Evolutionary conservation across 2,113 vertebrate species (phyloP).

Genomic region (Beaufortia kweichowensis): DNA sequence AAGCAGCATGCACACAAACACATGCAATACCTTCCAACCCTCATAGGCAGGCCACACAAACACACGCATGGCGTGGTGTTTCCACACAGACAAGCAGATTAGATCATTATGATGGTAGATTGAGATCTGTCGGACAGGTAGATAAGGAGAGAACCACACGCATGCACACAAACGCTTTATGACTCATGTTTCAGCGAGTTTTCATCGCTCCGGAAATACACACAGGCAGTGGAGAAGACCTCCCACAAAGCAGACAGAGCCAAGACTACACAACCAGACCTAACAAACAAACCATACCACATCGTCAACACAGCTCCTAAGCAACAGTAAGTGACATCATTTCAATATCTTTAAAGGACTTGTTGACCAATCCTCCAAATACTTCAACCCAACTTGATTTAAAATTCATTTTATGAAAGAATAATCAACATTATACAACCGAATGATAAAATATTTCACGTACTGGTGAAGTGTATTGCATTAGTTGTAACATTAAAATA

Average conservation of each 20-base stretch:
- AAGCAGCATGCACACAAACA: neutral
- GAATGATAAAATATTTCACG: neutral
- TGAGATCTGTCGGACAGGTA: slow-evolving; percentile 40
- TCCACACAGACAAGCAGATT: slow-evolving; percentile 33
- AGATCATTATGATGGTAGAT: slow-evolving; percentile 33
- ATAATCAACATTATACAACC: neutral
- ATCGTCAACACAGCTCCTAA: slow-evolving; percentile 21
- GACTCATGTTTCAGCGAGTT: slow-evolving; percentile 20
- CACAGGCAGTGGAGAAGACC: slow-evolving; percentile 20
- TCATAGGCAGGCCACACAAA: neutral
- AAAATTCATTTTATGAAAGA: neutral
- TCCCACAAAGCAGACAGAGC: slow-evolving; percentile 30
- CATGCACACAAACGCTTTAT: neutral
- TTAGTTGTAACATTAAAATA: neutral
- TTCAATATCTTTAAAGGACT: slow-evolving; percentile 16
- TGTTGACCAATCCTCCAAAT: slow-evolving; percentile 3
- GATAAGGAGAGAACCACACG: slow-evolving; percentile 44
- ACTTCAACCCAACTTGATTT: neutral
- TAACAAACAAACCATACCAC: slow-evolving; percentile 36
- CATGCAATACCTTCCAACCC: neutral
- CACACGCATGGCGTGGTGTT: slow-evolving; percentile 23
- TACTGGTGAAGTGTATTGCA: neutral
- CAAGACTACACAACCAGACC: slow-evolving; percentile 31
- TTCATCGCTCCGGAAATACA: slow-evolving; percentile 26
- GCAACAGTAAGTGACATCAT: slow-evolving; percentile 6